phyloP scores from a whole-genome alignment of 2,113 vertebrate species.

The Lipotes vexillifer region DNA sequence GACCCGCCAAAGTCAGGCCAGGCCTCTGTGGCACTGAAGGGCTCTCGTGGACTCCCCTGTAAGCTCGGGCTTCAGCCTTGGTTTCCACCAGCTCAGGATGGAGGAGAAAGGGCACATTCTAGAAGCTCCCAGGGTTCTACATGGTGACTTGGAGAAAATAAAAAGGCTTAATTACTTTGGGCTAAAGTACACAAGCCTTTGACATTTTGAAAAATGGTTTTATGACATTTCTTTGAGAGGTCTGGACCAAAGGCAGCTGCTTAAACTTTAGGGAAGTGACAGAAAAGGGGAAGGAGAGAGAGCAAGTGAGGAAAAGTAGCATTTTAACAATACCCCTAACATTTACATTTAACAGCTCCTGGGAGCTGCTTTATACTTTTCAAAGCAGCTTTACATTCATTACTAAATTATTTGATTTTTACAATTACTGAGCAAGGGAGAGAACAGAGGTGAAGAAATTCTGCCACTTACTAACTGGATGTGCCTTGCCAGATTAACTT shows the following conservation, averaged over 20 bases:
- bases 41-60: background rate
- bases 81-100: conserved; percentile 59
- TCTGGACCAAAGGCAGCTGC: conserved; percentile 50
- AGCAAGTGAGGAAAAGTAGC: background rate
- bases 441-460: background rate
- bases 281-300: background rate
- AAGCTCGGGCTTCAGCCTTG: conserved; percentile 49
- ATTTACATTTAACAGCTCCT: background rate
- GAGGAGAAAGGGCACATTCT: conserved; percentile 57
- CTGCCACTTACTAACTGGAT: background rate
- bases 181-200: conserved; percentile 58
- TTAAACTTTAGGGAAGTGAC: conserved; percentile 8
- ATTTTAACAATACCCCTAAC: conserved; percentile 3
- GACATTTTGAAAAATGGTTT: conserved; percentile 75
- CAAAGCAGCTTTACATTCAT: conserved; percentile 19
- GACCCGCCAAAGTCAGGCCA: conserved; percentile 18
- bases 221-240: conserved; percentile 63
- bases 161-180: conserved; percentile 67
- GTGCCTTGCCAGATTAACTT: conserved; percentile 12
- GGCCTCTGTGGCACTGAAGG: conserved; percentile 9
- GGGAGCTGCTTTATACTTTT: background rate
- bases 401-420: conserved; percentile 42
- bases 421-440: background rate
- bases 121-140: conserved; percentile 37
- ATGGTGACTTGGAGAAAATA: conserved; percentile 58